Evolutionary conservation across 2,113 vertebrate genomes (phyloP).

Genomic region (Mugil cephalus): DNA sequence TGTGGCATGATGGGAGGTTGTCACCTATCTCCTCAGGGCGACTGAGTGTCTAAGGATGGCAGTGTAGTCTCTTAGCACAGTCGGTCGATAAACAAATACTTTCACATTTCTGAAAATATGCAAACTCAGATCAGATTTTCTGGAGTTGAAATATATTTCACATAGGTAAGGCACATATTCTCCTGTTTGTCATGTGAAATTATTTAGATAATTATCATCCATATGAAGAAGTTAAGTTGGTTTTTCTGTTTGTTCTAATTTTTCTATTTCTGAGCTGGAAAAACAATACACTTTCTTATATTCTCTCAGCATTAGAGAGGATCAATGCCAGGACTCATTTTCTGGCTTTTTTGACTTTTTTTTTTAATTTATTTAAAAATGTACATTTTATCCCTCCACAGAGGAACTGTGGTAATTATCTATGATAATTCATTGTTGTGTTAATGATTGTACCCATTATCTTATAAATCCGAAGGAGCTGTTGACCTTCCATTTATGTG

Average conservation of each 20-base stretch:
- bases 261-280: neutral
- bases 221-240: neutral
- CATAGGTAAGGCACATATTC: neutral
- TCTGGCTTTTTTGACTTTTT: neutral
- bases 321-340: neutral
- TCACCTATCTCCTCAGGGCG: conserved; percentile 76
- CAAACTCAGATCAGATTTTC: neutral
- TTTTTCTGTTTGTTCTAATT: neutral
- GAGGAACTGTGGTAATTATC: conserved; percentile 23
- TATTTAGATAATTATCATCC: neutral
- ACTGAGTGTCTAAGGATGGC: conserved; percentile 53
- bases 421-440: conserved; percentile 51
- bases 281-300: neutral
- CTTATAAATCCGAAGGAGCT: conserved; percentile 63
- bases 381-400: neutral
- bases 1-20: conserved; percentile 77
- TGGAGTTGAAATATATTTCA: too few relatives aligned
- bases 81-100: conserved; percentile 17
- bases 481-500: conserved; percentile 76
- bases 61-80: conserved; percentile 32
- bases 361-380: neutral
- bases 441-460: conserved; percentile 66
- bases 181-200: neutral
- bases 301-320: neutral
- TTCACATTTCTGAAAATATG: neutral